Evolutionary conservation across 2,113 vertebrate genomes (phyloP).

Genomic region (Salvelinus sp.): DNA sequence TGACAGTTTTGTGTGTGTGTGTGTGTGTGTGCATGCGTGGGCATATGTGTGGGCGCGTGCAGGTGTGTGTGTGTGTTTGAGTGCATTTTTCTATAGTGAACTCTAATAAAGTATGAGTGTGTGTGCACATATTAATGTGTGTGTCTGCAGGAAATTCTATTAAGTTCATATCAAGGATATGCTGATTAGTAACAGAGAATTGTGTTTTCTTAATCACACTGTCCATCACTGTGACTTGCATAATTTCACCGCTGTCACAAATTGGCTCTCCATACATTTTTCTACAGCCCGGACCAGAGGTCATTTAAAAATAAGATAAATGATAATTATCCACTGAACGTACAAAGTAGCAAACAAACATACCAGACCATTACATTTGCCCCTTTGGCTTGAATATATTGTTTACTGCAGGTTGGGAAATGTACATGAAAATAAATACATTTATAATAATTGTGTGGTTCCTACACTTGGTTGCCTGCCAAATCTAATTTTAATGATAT

Average conservation of each 20-base stretch:
- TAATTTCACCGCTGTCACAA: background rate
- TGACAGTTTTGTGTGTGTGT: too few relatives aligned
- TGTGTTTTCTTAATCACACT: conserved; percentile 6
- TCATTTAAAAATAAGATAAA: background rate
- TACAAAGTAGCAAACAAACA: background rate
- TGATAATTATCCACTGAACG: background rate
- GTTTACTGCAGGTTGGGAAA: background rate
- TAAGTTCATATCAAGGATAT: background rate
- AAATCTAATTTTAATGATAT: conserved; percentile 63
- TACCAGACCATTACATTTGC: background rate
- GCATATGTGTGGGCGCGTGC: too few relatives aligned
- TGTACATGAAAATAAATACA: conserved; percentile 25
- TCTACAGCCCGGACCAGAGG: background rate
- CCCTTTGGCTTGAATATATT: conserved; percentile 1
- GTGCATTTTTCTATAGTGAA: too few relatives aligned
- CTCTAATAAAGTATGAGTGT: too few relatives aligned
- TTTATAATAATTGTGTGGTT: conserved; percentile 25
- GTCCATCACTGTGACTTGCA: conserved; percentile 1
- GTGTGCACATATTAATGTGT: background rate
- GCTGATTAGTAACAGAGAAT: conserved; percentile 12
- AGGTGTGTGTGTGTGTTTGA: background rate
- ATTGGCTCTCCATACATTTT: background rate
- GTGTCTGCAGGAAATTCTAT: background rate
- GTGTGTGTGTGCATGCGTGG: too few relatives aligned
- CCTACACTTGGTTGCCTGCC: conserved; percentile 14